A percentile compares a stretch with the other conserved stretches of the same genome.
Conservation (phyloP, 1,140 invertebrate species). For the Scaptomyza graminum region DNA sequence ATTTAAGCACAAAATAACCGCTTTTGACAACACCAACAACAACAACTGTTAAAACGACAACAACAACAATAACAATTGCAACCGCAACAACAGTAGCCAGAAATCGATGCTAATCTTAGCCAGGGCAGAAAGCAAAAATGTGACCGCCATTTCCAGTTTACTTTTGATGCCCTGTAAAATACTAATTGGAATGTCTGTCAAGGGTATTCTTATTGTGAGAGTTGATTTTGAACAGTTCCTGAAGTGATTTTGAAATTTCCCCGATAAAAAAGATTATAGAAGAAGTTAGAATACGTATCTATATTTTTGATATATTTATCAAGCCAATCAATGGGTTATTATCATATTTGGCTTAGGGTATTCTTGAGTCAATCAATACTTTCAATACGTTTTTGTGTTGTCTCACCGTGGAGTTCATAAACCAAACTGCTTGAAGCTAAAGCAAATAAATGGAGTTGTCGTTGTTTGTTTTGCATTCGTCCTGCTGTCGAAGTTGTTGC, state of each 20-base stretch:
- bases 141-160: constrained; percentile 50
- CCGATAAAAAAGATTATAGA: no score
- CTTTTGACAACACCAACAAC: constrained; percentile 61
- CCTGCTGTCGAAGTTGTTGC: constrained; percentile 40
- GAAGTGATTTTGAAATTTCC: no score
- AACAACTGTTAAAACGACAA: constrained; percentile 40
- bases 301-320: no score
- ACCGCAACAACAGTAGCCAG: constrained; percentile 68
- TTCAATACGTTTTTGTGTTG: neutral
- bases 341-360: constrained; percentile 2
- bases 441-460: constrained; percentile 69
- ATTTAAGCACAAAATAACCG: constrained; percentile 71
- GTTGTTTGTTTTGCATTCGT: constrained; percentile 58
- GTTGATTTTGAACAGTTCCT: no score
- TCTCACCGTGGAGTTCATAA: constrained; percentile 51
- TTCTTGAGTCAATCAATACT: neutral
- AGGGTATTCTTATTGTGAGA: neutral
- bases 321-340: no score
- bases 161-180: constrained; percentile 44
- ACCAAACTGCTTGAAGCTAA: constrained; percentile 44
- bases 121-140: constrained; percentile 51
- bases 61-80: constrained; percentile 36
- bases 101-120: constrained; percentile 77
- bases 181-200: neutral
- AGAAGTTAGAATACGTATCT: no score